Base-by-base conservation (phyloP, 35 echinoderm and acorn worm genomes). In the Eucidaris tribuloides region DNA sequence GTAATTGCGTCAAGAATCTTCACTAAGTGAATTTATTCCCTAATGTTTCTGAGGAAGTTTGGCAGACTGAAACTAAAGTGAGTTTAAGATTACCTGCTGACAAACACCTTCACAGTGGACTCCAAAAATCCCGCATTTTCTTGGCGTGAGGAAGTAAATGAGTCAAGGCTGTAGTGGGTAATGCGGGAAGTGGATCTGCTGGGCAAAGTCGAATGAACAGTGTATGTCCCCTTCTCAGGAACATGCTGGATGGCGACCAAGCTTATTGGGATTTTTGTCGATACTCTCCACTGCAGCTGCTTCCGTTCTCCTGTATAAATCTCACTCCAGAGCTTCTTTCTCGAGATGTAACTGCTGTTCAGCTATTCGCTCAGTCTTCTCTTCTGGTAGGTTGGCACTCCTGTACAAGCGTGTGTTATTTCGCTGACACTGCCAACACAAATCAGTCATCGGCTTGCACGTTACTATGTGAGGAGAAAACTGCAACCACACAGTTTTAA, bases 131-230 rank as follows among this genome's bases (percentile, higher is more conserved):
- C 82, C 62, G 15, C 56, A 85, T 31, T 91, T 90, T 19, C 80
- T 33, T 30, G 82, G 82, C 0, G 82, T 85, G 17, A 61, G 28
- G 27, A 91, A 91, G 34, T 85, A 91, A 9, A 91, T 79, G 15
- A 82, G 82, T 17, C 89, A 81, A 35, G 72, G 89, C 58, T 91
- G 89, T 24, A 80, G 17, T 1, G 89, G 89, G 43, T 91, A 45
- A 28, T 19, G 49, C 2, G 89, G 89, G 41, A 64, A 91, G 45
- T 91, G 89, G 5, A 85, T 76, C 52, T 91, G 89, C 58, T 91
- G 89, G 2, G 82, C 78, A 52, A 44, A 82, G 45, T 82, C 85
- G 46, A 92, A 92, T 13, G 22, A 32, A 34, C 42, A 82, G 79
- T 82, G 79, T 55, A 60, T 82, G 42, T 4, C 6, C 19, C n/a